A percentile compares a stretch with the other conserved stretches of the same genome.
Evolutionary conservation across 2,888 invertebrate genomes (phyloP).

Genomic region (Iphiclides podalirius): DNA sequence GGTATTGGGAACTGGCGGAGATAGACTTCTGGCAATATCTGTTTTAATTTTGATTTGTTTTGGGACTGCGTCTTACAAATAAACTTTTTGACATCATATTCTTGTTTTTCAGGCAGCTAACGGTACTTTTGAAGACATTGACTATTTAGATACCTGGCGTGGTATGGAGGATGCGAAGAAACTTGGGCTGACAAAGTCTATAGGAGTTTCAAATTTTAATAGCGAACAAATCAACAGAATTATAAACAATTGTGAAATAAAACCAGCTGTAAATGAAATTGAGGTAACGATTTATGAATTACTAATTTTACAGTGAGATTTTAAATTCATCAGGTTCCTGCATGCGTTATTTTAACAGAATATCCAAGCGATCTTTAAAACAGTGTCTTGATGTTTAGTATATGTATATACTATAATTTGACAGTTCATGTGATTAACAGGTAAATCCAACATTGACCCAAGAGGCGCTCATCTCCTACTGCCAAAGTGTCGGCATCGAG

Average conservation of each 20-base stretch:
- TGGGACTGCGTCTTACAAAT: too few relatives aligned
- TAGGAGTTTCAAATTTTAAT: conserved; percentile 90
- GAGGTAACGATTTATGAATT: conserved; percentile 47
- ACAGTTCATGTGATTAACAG: conserved; percentile 52
- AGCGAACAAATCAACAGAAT: conserved; percentile 83
- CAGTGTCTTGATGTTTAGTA: too few relatives aligned
- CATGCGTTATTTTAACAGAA: too few relatives aligned
- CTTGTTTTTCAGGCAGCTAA: conserved; percentile 1
- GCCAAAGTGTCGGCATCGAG: conserved; percentile 82
- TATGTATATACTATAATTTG: too few relatives aligned
- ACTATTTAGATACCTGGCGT: conserved; percentile 84
- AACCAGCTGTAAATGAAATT: conserved; percentile 82
- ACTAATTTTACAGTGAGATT: too few relatives aligned
- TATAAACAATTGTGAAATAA: conserved; percentile 71
- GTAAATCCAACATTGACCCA: conserved; percentile 84
- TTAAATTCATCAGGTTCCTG: too few relatives aligned
- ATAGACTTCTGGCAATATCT: too few relatives aligned
- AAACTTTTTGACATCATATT: too few relatives aligned
- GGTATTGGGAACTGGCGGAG: too few relatives aligned
- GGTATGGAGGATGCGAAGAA: conserved; percentile 84
- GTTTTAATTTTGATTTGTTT: too few relatives aligned
- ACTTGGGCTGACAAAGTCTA: conserved; percentile 82
- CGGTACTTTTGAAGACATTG: conserved; percentile 67
- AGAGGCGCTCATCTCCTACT: conserved; percentile 82
- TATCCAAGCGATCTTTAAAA: too few relatives aligned